These are phyloP conservation scores for Clusia tigrina DNA, from an alignment of 2,888 invertebrate species.

Conservation along the genomic window DNA sequence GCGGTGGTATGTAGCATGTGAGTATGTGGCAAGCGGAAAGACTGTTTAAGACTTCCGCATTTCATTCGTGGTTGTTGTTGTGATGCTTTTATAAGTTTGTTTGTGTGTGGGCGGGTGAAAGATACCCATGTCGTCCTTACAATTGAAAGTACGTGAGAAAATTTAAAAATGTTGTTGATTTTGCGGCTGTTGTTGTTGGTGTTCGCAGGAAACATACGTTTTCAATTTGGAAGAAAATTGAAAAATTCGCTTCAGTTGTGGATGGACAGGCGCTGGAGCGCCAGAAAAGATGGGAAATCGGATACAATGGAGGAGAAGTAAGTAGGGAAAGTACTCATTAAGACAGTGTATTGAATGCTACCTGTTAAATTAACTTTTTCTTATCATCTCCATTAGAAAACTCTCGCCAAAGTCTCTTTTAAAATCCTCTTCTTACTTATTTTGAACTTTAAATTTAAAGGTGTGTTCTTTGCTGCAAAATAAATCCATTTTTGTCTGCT, in stretches of 20 bases:
- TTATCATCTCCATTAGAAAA: no score
- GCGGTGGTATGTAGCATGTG: slow-evolving; percentile 32
- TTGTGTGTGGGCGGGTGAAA: slow-evolving; percentile 11
- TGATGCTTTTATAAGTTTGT: slow-evolving; percentile 29
- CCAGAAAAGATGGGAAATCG: no score
- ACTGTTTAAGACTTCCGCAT: slow-evolving; percentile 15
- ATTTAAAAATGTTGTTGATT: slow-evolving; percentile 47
- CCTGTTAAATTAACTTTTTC: no score
- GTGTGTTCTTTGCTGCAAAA: not conserved
- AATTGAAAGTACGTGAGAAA: slow-evolving; percentile 55
- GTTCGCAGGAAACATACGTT: slow-evolving; percentile 47
- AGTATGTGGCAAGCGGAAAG: not conserved
- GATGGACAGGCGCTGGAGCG: no score
- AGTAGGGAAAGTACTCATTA: no score
- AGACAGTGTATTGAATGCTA: no score
- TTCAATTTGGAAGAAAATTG: slow-evolving; percentile 54
- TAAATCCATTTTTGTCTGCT: not conserved
- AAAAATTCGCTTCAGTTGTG: slow-evolving; percentile 42
- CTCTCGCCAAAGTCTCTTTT: no score
- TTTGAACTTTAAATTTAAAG: not conserved
- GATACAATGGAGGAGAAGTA: no score
- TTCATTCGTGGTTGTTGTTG: slow-evolving; percentile 13
- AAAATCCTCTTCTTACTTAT: no score
- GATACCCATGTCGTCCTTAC: slow-evolving; percentile 34
- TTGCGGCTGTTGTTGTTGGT: slow-evolving; percentile 40